phyloP scores from a whole-genome alignment of 2,888 invertebrate species.

The Cerastis rubricosa region DNA sequence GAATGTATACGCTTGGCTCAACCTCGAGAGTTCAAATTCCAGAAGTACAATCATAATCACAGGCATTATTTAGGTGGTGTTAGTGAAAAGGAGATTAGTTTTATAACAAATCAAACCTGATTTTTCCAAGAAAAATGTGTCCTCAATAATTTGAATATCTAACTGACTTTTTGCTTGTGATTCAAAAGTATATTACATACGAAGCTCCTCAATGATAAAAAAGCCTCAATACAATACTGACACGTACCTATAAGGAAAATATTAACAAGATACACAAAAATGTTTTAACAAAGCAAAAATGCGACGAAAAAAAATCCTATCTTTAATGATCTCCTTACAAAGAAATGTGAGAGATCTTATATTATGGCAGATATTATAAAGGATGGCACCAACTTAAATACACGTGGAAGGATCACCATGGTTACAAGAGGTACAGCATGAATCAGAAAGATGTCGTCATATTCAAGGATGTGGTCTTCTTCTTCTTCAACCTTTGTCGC shows the following conservation, averaged over 20 bases:
- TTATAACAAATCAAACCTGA: background rate
- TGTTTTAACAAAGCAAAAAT: constrained; percentile 14
- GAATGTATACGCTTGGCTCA: background rate
- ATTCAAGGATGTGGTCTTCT: background rate
- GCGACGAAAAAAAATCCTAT: background rate
- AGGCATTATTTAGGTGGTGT: background rate
- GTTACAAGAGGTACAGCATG: background rate
- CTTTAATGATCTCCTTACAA: constrained; percentile 12
- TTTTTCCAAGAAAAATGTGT: background rate
- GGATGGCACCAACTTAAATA: constrained; percentile 3
- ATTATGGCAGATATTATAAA: constrained; percentile 17
- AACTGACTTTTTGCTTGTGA: background rate
- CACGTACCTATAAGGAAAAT: constrained; percentile 10
- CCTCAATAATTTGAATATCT: too few species aligned
- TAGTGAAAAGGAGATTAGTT: background rate
- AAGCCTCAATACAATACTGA: background rate
- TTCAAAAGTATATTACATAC: background rate
- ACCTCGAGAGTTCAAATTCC: background rate
- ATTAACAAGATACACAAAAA: constrained; percentile 4
- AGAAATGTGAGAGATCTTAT: background rate
- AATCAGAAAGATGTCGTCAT: background rate
- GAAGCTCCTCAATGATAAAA: background rate
- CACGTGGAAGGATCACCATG: constrained; percentile 28
- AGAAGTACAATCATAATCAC: background rate
- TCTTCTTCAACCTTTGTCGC: background rate